These are phyloP conservation scores for Sturnus vulgaris DNA, from an alignment of 2,113 vertebrate species.

Conservation along the genomic window DNA sequence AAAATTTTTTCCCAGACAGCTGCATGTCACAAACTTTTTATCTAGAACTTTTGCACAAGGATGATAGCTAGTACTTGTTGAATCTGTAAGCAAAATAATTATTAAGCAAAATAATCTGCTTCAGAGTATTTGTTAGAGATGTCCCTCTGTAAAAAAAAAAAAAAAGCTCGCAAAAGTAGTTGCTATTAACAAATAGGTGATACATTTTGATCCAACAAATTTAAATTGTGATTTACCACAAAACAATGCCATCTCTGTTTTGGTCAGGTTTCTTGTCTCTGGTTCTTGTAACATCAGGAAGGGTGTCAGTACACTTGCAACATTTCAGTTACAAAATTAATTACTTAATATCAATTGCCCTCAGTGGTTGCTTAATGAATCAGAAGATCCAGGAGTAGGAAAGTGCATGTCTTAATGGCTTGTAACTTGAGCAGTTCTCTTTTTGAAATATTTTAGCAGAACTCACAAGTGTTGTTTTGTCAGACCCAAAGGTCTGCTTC, in stretches of 20 bases:
- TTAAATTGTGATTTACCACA: not conserved
- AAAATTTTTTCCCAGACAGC: not conserved
- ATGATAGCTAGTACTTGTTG: not conserved
- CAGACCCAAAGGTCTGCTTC: not conserved
- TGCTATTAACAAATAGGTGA: not conserved
- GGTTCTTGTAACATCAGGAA: conserved; percentile 1
- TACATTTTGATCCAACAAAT: not conserved
- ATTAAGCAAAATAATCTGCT: not conserved
- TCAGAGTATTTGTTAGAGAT: not conserved
- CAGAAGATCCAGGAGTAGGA: not conserved
- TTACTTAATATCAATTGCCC: conserved; percentile 36
- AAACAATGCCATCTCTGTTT: not conserved
- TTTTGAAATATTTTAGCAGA: not conserved
- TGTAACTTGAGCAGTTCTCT: not conserved
- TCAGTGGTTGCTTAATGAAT: not conserved
- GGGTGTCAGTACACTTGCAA: conserved; percentile 23
- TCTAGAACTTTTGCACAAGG: not conserved
- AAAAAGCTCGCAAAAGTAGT: not conserved
- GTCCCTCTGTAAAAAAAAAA: not conserved
- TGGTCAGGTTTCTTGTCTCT: not conserved
- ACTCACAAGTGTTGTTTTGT: not conserved
- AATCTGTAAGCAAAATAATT: not conserved
- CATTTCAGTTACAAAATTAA: conserved; percentile 47
- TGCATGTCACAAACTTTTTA: not conserved
- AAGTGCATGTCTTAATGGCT: not conserved